phyloP scores from a whole-genome alignment of 2,797 vertebrate species.

The Chaenodraco wilsoni region DNA sequence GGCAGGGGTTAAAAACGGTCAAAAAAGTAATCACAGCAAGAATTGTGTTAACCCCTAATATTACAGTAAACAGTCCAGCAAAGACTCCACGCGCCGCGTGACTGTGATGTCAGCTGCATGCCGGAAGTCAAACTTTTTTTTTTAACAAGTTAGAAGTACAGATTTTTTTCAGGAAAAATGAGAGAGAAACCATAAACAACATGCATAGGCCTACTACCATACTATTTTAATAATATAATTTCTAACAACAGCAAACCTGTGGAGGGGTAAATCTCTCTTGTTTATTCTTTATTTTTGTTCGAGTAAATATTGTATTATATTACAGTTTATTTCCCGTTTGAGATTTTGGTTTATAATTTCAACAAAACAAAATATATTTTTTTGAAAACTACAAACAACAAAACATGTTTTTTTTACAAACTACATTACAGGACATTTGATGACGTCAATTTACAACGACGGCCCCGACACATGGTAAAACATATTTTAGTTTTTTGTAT shows the following conservation, averaged over 20 bases:
- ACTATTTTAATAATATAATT: background rate
- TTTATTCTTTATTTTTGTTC: too few species aligned
- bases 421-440: rapidly evolving
- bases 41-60: background rate
- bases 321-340: too few species aligned
- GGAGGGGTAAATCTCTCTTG: too few species aligned
- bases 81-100: background rate
- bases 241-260: background rate
- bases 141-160: too few species aligned
- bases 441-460: conserved; percentile 62
- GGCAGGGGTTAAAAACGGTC: background rate
- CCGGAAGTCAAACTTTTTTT: conserved; percentile 3
- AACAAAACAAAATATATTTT: too few species aligned
- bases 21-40: background rate
- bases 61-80: background rate
- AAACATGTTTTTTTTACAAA: conserved; percentile 12
- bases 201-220: background rate
- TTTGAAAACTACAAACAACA: too few species aligned
- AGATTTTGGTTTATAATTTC: too few species aligned
- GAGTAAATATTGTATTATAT: too few species aligned
- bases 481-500: background rate
- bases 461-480: conserved; percentile 47
- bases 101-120: background rate
- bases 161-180: too few species aligned
- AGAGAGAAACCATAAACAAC: too few species aligned